Conservation (phyloP, 30 jellyfish, hydroid and myxozoan species). For the Cassiopea xamachana region DNA sequence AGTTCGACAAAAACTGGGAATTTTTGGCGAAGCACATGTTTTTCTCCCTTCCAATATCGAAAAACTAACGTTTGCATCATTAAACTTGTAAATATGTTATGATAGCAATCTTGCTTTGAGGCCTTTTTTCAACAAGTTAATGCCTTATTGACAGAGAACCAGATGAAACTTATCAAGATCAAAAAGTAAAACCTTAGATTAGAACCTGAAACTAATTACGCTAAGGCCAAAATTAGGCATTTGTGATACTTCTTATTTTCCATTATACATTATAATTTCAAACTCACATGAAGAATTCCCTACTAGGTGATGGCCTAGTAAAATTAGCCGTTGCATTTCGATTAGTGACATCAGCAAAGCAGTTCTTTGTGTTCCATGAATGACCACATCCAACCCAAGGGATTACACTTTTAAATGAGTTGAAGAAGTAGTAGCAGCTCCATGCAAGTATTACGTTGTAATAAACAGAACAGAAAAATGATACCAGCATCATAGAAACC, state of each 20-base stretch:
- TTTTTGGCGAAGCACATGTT: too few relatives aligned
- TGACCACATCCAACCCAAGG: constrained; percentile 95
- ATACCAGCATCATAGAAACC: constrained; percentile 81
- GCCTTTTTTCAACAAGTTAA: too few relatives aligned
- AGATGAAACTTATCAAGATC: too few relatives aligned
- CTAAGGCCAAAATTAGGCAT: too few relatives aligned
- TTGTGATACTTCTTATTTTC: background rate
- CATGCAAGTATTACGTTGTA: constrained; percentile 95
- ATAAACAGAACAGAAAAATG: constrained; percentile 80
- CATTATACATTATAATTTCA: background rate
- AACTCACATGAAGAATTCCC: constrained; percentile 81
- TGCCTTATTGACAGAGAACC: too few relatives aligned
- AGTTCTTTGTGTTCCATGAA: constrained; percentile 74
- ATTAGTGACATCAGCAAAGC: constrained; percentile 58
- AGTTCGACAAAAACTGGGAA: too few relatives aligned
- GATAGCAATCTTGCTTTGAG: too few relatives aligned
- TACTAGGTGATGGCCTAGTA: constrained; percentile 80
- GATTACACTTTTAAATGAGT: constrained; percentile 66
- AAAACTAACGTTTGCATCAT: too few relatives aligned
- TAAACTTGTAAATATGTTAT: too few relatives aligned
- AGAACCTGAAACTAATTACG: too few relatives aligned
- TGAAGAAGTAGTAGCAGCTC: constrained; percentile 87
- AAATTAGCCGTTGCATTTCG: background rate
- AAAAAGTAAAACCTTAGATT: too few relatives aligned
- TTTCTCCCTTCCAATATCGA: too few relatives aligned